Conservation (phyloP, 2,797 vertebrate species). For the Enteromius thamalakanensis region DNA sequence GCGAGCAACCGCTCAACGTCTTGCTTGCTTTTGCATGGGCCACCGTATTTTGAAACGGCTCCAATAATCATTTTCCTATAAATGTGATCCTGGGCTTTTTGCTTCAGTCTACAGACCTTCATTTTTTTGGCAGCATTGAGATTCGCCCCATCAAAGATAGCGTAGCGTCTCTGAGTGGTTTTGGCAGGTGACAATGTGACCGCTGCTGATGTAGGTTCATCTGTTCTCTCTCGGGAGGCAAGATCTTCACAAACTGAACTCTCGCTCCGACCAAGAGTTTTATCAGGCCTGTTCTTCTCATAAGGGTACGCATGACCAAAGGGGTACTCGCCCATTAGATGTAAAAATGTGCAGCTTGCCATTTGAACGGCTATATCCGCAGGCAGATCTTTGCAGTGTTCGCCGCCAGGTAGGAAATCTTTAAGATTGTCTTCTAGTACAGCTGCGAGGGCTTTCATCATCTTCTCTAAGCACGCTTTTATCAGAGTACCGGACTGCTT, state of each 20-base stretch:
- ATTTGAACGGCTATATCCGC: conserved; percentile 63
- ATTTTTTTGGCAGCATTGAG: not conserved
- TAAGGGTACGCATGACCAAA: conserved; percentile 59
- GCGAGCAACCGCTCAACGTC: conserved; percentile 76
- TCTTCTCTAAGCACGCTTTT: conserved; percentile 71
- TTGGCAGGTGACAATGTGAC: not conserved
- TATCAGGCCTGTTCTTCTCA: conserved; percentile 54
- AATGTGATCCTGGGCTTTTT: conserved; percentile 46
- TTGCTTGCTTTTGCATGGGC: conserved; percentile 74
- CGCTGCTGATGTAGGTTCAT: not conserved
- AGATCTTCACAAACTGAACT: not conserved
- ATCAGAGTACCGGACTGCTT: conserved; percentile 72
- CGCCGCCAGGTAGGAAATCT: conserved; percentile 78
- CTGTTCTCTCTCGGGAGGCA: not conserved
- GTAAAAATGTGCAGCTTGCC: conserved; percentile 71
- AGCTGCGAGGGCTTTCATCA: conserved; percentile 71
- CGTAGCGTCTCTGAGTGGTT: conserved; percentile 3
- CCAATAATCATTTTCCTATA: conserved; percentile 66
- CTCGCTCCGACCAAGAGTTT: not conserved
- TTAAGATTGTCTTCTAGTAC: conserved; percentile 74
- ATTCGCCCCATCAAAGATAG: conserved; percentile 26
- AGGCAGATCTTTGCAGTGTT: conserved; percentile 65
- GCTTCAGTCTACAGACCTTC: conserved; percentile 7
- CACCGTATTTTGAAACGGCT: conserved; percentile 72
- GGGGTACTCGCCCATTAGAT: conserved; percentile 77